These are phyloP conservation scores for Catocala fraxini DNA, from an alignment of 2,888 invertebrate genomes.

Conservation along the genomic window DNA sequence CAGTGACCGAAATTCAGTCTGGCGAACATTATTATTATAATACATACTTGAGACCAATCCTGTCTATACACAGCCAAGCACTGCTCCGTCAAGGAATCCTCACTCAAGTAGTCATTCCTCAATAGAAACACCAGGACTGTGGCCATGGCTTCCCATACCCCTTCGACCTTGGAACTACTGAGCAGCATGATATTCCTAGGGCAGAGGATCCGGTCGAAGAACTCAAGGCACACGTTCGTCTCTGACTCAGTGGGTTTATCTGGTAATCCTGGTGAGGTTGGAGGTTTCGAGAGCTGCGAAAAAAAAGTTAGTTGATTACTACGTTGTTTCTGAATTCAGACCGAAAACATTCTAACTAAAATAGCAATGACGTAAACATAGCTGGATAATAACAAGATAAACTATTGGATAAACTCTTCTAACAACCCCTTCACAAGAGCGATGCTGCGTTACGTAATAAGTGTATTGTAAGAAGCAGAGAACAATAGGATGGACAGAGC, in stretches of 20 bases:
- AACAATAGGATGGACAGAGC: too few relatives aligned
- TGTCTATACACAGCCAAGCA: constrained; percentile 90
- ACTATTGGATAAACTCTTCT: too few relatives aligned
- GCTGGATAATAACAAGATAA: too few relatives aligned
- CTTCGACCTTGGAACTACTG: constrained; percentile 53
- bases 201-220: constrained; percentile 76
- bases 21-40: too few relatives aligned
- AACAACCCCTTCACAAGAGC: too few relatives aligned
- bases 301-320: too few relatives aligned
- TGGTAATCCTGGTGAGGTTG: not conserved
- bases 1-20: too few relatives aligned
- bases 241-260: constrained; percentile 8
- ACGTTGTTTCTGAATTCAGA: too few relatives aligned
- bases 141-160: constrained; percentile 78
- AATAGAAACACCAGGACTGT: constrained; percentile 82
- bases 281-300: constrained; percentile 11
- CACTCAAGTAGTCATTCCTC: constrained; percentile 84
- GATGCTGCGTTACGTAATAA: too few relatives aligned
- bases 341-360: too few relatives aligned
- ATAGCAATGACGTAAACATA: too few relatives aligned
- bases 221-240: constrained; percentile 50
- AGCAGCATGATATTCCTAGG: constrained; percentile 75
- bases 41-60: constrained; percentile 88
- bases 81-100: constrained; percentile 89
- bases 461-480: too few relatives aligned